Evolutionary conservation across 23 tunicate species (phyloP).

Genomic region (Trididemnum nubilum): DNA sequence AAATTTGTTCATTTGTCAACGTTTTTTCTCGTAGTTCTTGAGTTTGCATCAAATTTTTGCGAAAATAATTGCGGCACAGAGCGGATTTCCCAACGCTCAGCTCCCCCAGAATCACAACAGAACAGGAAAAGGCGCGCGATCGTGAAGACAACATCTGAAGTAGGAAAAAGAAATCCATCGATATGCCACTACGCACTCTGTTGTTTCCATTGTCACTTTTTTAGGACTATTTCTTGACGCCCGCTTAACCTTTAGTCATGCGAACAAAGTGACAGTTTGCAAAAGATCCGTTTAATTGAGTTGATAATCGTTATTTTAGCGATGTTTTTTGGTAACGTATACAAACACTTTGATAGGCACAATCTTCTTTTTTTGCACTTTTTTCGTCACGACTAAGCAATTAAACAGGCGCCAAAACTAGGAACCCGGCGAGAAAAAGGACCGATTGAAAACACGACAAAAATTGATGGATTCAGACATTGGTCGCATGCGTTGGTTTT

Average conservation of each 20-base stretch:
- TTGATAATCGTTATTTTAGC: too few relatives aligned
- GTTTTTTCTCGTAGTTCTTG: background rate
- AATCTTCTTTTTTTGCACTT: too few relatives aligned
- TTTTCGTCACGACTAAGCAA: too few relatives aligned
- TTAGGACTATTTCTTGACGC: background rate
- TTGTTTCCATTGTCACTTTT: background rate
- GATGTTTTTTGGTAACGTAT: background rate
- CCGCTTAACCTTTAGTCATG: background rate
- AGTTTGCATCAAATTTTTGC: constrained; percentile 19
- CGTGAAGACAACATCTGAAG: background rate
- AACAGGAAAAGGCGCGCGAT: background rate
- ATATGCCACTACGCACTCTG: background rate
- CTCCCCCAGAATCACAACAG: constrained; percentile 86
- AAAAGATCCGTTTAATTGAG: too few relatives aligned
- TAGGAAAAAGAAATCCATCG: too few relatives aligned
- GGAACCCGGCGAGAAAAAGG: too few relatives aligned
- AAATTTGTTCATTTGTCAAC: background rate
- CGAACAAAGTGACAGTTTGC: too few relatives aligned
- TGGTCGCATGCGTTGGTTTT: too few relatives aligned
- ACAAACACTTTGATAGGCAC: background rate
- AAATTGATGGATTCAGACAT: too few relatives aligned
- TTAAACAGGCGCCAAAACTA: too few relatives aligned
- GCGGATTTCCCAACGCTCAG: constrained; percentile 98
- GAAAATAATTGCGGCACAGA: constrained; percentile 75
- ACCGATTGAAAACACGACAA: too few relatives aligned